A percentile compares a stretch with the other conserved stretches of the same genome.
Conservation (phyloP, 2,797 vertebrate genomes). For the Eospalax fontanierii region DNA sequence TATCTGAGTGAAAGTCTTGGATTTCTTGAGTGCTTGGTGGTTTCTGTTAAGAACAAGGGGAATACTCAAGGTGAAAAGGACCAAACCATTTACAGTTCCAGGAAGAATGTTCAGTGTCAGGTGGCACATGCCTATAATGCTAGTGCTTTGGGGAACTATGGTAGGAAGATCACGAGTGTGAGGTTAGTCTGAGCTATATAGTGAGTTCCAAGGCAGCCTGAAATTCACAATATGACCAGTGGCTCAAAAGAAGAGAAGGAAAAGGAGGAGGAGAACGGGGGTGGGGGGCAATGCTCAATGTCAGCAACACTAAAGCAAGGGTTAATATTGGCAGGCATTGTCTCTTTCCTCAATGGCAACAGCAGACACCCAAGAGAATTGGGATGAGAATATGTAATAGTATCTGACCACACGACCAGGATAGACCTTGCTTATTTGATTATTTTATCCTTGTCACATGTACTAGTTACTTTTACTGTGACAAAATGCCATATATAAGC, state of each 20-base stretch:
- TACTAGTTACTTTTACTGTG: neutral
- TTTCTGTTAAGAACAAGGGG: neutral
- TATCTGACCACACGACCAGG: neutral
- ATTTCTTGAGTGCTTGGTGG: neutral
- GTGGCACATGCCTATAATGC: neutral
- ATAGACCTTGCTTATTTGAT: neutral
- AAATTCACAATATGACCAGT: neutral
- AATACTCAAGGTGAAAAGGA: neutral
- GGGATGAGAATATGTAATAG: neutral
- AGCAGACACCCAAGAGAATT: neutral
- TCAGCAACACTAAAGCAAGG: neutral
- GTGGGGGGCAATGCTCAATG: neutral
- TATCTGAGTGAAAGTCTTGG: slow-evolving; percentile 1
- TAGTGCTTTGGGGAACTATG: neutral
- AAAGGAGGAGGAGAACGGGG: too few species aligned
- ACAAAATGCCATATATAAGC: neutral
- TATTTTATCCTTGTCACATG: too few species aligned
- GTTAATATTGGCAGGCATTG: neutral
- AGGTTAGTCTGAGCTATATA: neutral
- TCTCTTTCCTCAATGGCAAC: neutral
- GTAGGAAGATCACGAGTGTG: neutral
- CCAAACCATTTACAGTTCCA: neutral
- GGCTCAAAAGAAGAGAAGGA: neutral
- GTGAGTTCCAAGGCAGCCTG: neutral
- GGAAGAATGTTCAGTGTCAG: neutral